Evolutionary conservation across 2,888 invertebrate genomes (phyloP), one percentile per base, ranked within the genome.

Genomic region (Stegana nigrithorax): DNA sequence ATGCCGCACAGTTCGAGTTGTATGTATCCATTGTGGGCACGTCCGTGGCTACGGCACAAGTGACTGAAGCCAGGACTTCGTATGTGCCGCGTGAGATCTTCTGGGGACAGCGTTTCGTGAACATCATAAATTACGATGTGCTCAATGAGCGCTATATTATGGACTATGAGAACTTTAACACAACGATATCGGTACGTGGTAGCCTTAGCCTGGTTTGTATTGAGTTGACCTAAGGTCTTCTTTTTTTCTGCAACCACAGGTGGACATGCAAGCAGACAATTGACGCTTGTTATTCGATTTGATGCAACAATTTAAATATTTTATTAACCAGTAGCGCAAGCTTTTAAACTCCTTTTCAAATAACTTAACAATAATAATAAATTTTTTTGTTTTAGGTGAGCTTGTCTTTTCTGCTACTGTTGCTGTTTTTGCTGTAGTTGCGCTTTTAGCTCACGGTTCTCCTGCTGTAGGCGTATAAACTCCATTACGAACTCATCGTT

Each of bases 11-110:
- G 73, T 95, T 95, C 81, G 90, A 95, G 87, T 87, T 95, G 81
- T 91, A 95, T 59, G 91, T 94, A 1, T 91, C 92, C 50, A 87
- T 96, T 71, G 93, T 93, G 59, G 96, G 96, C 0, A 90, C 92
- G 0, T 91, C 94, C 0, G 91, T 92, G 77, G 90, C 91, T 65
- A 95, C 94, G 67, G 92, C 91, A 0, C 91, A 91, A 65, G 87
- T 89, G 57, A 91, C 92, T 0, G 91, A 92, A 80, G 91, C 91
- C 51, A 85, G 92, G 26, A 92, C 93, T 0, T 94, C 94, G 0
- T 95, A 93, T 81, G 83, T 94, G 10, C 91, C 93, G 8, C 89
- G 89, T 59, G 95, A 95, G 85, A 92, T 95, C 55, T 88, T 91
- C 53, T 95, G 95, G 95, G 95, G 95, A 1, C 91, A 93, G 83